Base-by-base conservation (phyloP, 2,888 invertebrate species). In the Tridacna gigas region DNA sequence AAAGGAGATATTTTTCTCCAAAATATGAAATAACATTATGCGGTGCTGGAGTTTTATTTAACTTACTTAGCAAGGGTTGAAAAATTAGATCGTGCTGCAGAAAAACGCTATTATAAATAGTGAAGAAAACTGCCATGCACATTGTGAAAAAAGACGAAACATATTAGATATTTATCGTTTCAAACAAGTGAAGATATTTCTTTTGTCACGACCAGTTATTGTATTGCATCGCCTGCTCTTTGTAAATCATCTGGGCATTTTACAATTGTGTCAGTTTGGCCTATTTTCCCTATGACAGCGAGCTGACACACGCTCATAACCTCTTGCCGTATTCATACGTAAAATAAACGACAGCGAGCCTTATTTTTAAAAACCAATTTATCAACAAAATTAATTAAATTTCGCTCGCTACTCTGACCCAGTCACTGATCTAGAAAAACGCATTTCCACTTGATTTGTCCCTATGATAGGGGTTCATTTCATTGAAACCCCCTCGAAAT, bases 311-410 rank as follows among this genome's bases (percentile, higher is more conserved):
- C 47, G 51, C 37, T 61, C 65, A 74, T 74, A 56, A 65, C 76
- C 69, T n/a, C 28, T 26, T 18, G 48, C 69, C 66, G 77, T 83
- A 80, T 73, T 80, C 79, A 74, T 67, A 82, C 74, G 75, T 82
- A 82, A 82, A 56, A 82, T 78, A 82, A 67, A 77, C 73, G 80
- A 73, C 74, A 77, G 74, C 75, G 73, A 47, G 60, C 65, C 77
- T 67, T 77, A 78, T 61, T 80, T 82, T 87, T 87, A 87, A 87
- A 87, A 87, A 85, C 75, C 75, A 82, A 87, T 85, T 85, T 85
- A 87, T 87, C 87, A 84, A 83, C 79, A 83, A 87, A 87, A 87
- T 81, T 87, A 83, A 87, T 85, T 85, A 81, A 84, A 87, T 79
- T 84, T 85, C 81, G 63, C 81, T 79, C 87, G 81, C 73, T 81